Percentiles rank a stretch among this genome's conserved stretches.
Conservation (phyloP, 2,888 invertebrate species). For the Lamellibrachia columna region DNA sequence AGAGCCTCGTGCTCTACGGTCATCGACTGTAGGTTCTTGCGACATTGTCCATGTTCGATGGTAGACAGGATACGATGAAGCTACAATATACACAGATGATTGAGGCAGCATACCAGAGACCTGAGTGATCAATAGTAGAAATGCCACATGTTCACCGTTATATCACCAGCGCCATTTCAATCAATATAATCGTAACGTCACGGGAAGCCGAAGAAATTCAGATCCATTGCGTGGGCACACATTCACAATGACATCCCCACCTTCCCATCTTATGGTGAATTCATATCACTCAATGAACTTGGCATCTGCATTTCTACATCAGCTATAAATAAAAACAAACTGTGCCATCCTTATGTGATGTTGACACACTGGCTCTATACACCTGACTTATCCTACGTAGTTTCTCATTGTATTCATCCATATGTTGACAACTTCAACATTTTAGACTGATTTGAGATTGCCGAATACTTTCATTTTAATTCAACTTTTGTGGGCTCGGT, state of each 20-base stretch:
- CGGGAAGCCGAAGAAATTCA: too few species aligned
- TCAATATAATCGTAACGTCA: not conserved
- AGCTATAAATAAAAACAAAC: not conserved
- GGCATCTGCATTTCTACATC: not conserved
- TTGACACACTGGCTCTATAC: too few species aligned
- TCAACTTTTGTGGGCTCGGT: too few species aligned
- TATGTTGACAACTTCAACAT: too few species aligned
- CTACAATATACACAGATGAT: conserved; percentile 36
- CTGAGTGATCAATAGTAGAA: too few species aligned
- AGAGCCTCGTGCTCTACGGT: conserved; percentile 56
- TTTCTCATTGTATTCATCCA: too few species aligned
- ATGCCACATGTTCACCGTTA: too few species aligned
- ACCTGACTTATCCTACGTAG: too few species aligned
- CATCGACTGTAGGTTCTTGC: conserved; percentile 50
- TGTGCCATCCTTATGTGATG: not conserved
- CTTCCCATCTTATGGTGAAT: not conserved
- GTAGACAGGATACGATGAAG: conserved; percentile 42
- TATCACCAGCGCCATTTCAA: not conserved
- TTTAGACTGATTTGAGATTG: too few species aligned
- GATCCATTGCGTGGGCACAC: not conserved
- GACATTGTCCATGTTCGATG: conserved; percentile 46
- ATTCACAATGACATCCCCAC: not conserved
- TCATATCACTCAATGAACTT: not conserved
- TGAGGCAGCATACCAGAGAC: too few species aligned
- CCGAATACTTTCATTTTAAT: too few species aligned